These are phyloP conservation scores for Crioceris asparagi DNA, from an alignment of 2,888 invertebrate genomes.

Conservation along the genomic window DNA sequence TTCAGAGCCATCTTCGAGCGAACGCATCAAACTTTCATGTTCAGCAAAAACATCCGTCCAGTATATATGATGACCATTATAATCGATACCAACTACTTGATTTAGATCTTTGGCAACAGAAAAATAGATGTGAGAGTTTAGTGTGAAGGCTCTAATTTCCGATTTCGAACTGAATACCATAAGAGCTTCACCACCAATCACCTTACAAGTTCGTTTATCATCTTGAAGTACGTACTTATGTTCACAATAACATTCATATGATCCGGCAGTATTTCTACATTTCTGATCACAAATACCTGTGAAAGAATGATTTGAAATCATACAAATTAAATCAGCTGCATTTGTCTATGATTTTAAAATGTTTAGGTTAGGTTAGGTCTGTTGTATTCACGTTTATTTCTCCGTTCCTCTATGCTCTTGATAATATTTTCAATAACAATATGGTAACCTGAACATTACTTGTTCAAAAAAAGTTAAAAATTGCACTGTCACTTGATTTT, in stretches of 20 bases:
- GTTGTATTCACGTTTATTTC: no score
- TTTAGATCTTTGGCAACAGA: conserved; percentile 42
- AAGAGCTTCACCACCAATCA: conserved; percentile 49
- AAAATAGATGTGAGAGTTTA: conserved; percentile 45
- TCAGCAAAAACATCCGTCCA: conserved; percentile 67
- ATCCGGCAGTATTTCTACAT: conserved; percentile 50
- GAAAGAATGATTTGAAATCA: no score
- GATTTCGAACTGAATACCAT: conserved; percentile 57
- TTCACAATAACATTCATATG: conserved; percentile 55
- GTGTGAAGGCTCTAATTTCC: conserved; percentile 52
- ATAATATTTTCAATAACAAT: no score
- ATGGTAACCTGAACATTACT: no score
- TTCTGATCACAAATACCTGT: conserved; percentile 52
- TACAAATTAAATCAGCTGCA: no score
- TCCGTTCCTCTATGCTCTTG: no score
- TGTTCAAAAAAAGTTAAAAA: not conserved
- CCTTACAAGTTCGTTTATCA: conserved; percentile 47
- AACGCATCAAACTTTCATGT: conserved; percentile 59
- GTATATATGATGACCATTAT: conserved; percentile 59
- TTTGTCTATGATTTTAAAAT: no score
- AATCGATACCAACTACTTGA: conserved; percentile 57
- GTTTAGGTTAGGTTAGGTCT: no score
- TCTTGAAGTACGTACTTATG: conserved; percentile 41
- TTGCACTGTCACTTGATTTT: no score
- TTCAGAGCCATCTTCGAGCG: conserved; percentile 49